Evolutionary conservation across 2,888 invertebrate species (phyloP).

Genomic region (Hirtodrosophila duncani): DNA sequence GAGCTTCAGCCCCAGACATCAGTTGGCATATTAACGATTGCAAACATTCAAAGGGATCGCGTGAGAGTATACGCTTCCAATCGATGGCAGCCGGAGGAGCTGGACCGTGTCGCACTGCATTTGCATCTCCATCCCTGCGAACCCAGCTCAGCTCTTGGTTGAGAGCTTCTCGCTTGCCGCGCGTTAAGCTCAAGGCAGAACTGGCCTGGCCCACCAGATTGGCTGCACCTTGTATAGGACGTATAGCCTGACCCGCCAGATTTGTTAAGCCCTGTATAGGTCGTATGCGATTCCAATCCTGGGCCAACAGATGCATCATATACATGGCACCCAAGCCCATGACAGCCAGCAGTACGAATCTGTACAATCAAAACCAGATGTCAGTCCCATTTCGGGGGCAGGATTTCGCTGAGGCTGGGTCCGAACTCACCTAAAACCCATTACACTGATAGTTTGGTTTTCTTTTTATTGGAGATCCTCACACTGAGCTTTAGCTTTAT

Average conservation of each 20-base stretch:
- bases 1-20: constrained; percentile 74
- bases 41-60: constrained; percentile 76
- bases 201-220: constrained; percentile 53
- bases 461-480: constrained; percentile 4
- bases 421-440: constrained; percentile 56
- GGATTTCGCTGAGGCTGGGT: constrained; percentile 5
- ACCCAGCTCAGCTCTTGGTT: constrained; percentile 29
- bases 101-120: neutral
- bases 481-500: no score
- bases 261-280: constrained; percentile 68
- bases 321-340: constrained; percentile 79
- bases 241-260: constrained; percentile 55
- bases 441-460: constrained; percentile 5
- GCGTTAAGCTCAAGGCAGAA: constrained; percentile 43
- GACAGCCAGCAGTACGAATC: constrained; percentile 75
- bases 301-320: constrained; percentile 79
- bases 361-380: constrained; percentile 30
- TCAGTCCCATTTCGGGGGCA: no score
- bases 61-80: constrained; percentile 74
- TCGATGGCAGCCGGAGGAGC: constrained; percentile 51
- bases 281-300: constrained; percentile 79
- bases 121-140: neutral
- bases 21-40: constrained; percentile 77
- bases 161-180: constrained; percentile 60
- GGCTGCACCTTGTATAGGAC: constrained; percentile 39